A percentile compares a stretch with the other conserved stretches of the same genome.
phyloP scores from a whole-genome alignment of 2,797 vertebrate species.

The Tinamus major region DNA sequence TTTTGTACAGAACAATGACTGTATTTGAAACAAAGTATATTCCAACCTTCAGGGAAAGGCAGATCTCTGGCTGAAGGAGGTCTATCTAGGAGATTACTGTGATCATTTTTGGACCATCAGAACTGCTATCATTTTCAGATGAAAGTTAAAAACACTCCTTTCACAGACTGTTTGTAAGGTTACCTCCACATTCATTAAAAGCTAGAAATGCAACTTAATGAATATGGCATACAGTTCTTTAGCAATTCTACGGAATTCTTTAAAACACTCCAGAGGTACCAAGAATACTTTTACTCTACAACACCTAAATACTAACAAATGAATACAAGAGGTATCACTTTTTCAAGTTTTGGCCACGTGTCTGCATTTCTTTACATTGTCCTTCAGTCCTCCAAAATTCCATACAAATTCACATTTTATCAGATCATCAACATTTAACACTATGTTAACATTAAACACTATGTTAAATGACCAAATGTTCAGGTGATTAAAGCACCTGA shows the following conservation, averaged over 20 bases:
- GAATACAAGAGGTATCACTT: not conserved
- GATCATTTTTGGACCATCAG: not conserved
- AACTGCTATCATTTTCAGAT: not conserved
- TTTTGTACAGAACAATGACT: not conserved
- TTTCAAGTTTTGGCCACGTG: not conserved
- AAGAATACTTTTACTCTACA: not conserved
- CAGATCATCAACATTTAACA: slow-evolving; percentile 26
- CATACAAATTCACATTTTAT: slow-evolving; percentile 14
- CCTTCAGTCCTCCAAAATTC: not conserved
- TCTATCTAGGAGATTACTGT: not conserved
- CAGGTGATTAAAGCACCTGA: slow-evolving; percentile 54
- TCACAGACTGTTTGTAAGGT: not conserved
- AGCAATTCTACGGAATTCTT: not conserved
- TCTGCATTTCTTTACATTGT: not conserved
- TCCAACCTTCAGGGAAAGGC: not conserved
- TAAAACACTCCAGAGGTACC: not conserved
- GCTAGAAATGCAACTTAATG: not conserved
- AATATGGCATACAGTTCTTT: not conserved
- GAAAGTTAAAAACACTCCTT: not conserved
- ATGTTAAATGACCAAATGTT: slow-evolving; percentile 13
- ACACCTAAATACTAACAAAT: not conserved
- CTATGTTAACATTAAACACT: not conserved
- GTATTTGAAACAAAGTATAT: slow-evolving; percentile 2
- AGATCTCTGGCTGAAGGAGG: not conserved
- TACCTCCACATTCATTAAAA: not conserved